These are phyloP conservation scores for Tupaia chinensis DNA, from an alignment of 2,113 vertebrate species.

Conservation along the genomic window DNA sequence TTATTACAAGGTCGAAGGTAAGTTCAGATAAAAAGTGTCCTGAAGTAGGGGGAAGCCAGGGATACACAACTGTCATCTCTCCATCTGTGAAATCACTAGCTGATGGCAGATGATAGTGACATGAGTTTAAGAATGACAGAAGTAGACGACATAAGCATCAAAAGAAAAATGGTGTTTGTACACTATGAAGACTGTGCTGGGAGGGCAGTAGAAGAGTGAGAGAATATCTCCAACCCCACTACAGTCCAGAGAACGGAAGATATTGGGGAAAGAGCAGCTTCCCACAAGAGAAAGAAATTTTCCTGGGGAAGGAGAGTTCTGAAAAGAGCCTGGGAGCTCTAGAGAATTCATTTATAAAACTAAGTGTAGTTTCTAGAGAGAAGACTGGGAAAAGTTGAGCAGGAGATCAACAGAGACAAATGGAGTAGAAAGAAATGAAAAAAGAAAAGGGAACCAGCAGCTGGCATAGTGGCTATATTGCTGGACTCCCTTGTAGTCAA, in stretches of 20 bases:
- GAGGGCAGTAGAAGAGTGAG: neutral
- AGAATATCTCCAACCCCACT: neutral
- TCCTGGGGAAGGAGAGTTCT: neutral
- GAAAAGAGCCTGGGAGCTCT: neutral
- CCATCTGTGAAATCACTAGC: neutral
- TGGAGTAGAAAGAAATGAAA: neutral
- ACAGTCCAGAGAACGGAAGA: neutral
- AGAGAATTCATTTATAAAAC: neutral
- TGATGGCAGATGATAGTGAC: neutral
- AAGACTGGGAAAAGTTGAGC: neutral
- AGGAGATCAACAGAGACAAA: neutral
- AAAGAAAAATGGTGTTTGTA: neutral
- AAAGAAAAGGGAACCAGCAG: neutral
- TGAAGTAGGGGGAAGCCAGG: neutral
- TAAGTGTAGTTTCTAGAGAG: neutral
- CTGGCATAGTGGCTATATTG: too few relatives aligned
- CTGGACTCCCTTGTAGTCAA: too few relatives aligned
- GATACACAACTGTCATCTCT: neutral
- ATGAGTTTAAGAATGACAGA: neutral
- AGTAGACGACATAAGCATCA: neutral
- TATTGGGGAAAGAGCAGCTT: neutral
- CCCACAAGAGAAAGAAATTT: neutral
- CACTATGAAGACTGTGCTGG: neutral
- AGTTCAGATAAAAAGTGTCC: neutral
- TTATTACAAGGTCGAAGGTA: neutral